Evolutionary conservation across 1,140 invertebrate genomes (phyloP), one percentile per base, ranked within the genome.

Genomic region (Medauroidea extradentata): DNA sequence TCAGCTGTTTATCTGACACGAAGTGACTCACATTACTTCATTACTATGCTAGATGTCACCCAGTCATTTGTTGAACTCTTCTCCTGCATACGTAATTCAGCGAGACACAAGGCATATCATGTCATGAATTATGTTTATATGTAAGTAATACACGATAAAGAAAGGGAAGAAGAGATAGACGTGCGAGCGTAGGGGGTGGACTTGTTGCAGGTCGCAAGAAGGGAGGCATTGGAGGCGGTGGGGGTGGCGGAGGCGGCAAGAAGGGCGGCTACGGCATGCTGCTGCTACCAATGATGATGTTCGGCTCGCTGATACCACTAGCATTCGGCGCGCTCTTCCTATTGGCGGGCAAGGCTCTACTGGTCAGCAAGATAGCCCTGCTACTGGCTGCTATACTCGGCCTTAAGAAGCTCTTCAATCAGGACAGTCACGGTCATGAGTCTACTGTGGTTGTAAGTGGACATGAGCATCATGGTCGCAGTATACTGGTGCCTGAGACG

Each of bases 311-410:
- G 67, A 82, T 92, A 14, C 89, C 89, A 1, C 73, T 92, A 24
- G 88, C 88, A 3, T 84, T 91, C 43, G 89, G 88, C 46, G 87
- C 87, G 2, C 72, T 92, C 4, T 88, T 89, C 3, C 80, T 92
- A 14, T 71, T 92, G 27, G 90, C 90, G 19, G 89, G 89, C 57
- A 92, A 92, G 71, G 89, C 89, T 34, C 73, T 92, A 34, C 91
- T 92, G 65, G 85, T 91, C 48, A 89, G 87, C 67, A 92, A 92
- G 69, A 73, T 92, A 43, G 90, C 90, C 7, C 70, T 92, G 29
- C 87, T 90, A 0, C 73, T 91, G 21, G 88, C 90, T 27, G 87
- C 85, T 55, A 91, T 92, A 61, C 89, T 92, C 55, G 90, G 89
- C 1, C 75, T 92, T 65, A 92, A 91, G 79, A 91, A 91, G 67